Evolutionary conservation across 2,888 invertebrate species (phyloP).

Genomic region (Metalampra italica): DNA sequence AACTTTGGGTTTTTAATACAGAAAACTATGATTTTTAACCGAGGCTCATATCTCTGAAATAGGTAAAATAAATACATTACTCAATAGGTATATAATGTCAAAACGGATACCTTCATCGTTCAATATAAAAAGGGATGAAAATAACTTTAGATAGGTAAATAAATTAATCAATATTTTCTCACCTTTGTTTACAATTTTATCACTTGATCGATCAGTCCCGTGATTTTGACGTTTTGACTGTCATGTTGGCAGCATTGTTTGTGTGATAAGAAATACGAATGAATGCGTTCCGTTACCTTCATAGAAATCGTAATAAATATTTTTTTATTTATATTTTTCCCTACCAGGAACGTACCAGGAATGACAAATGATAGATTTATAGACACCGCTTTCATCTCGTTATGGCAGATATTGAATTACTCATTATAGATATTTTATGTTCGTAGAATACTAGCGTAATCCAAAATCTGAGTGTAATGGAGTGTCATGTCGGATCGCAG

Average conservation of each 20-base stretch:
- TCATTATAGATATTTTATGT: too few species aligned
- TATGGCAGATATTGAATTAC: too few species aligned
- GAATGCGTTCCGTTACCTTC: not conserved
- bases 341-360: too few species aligned
- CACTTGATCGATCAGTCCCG: slow-evolving; percentile 30
- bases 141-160: not conserved
- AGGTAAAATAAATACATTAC: not conserved
- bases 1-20: not conserved
- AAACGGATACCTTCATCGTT: not conserved
- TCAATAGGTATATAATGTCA: not conserved
- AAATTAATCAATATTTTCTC: not conserved
- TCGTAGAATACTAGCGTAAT: too few species aligned
- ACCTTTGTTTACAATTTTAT: slow-evolving; percentile 33
- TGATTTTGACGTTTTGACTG: slow-evolving; percentile 47
- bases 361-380: too few species aligned
- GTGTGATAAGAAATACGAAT: not conserved
- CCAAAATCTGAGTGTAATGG: too few species aligned
- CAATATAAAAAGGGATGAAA: not conserved
- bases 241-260: slow-evolving; percentile 21
- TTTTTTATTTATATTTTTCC: too few species aligned
- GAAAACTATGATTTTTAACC: not conserved
- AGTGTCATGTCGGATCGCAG: too few species aligned
- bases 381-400: too few species aligned
- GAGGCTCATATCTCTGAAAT: not conserved
- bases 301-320: not conserved